Evolutionary conservation across 2,888 invertebrate species (phyloP), one percentile per base, ranked within the genome.

Genomic region (Erebia palarica): DNA sequence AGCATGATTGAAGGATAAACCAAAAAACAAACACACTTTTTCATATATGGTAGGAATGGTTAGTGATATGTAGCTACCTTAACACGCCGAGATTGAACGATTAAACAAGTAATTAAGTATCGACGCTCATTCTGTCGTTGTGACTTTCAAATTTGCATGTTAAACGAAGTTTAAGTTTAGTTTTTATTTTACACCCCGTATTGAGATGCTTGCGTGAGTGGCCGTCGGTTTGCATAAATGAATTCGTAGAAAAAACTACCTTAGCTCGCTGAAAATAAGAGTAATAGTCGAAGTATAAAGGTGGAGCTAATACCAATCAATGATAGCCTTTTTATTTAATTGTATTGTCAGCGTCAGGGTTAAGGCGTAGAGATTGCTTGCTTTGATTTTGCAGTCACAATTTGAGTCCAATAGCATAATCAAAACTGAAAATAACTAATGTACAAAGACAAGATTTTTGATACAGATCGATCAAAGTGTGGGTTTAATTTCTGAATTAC

Each of bases 131-230:
- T 90, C 90, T 90, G 92, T 93, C 91, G 86, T 84, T 86, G 89
- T 81, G 85, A 89, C 89, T 93, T 86, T 93, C 91, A 93, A 92
- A 93, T 93, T 93, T 93, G 92, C 93, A 93, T 93, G 92, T 93
- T 93, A 93, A 93, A 92, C 93, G 92, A 93, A 92, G 90, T 90
- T 90, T 87, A 85, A 83, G 82, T 86, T 90, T 86, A 82, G 82
- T 88, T 90, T 91, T 93, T 88, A 87, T 92, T 92, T 90, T 90
- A 84, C 83, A 84, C 82, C 82, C 86, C 85, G 88, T 90, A 91
- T 91, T 91, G 89, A 92, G 92, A 90, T 88, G 87, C 86, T 78
- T 82, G 82, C 82, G 77, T 78, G 80, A 89, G 90, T 90, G 79
- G 88, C 88, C 86, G 82, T 81, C 78, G 82, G 85, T 84, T 51